These are phyloP conservation scores for Heliconius aoede DNA, from an alignment of 2,888 invertebrate species.

Conservation along the genomic window DNA sequence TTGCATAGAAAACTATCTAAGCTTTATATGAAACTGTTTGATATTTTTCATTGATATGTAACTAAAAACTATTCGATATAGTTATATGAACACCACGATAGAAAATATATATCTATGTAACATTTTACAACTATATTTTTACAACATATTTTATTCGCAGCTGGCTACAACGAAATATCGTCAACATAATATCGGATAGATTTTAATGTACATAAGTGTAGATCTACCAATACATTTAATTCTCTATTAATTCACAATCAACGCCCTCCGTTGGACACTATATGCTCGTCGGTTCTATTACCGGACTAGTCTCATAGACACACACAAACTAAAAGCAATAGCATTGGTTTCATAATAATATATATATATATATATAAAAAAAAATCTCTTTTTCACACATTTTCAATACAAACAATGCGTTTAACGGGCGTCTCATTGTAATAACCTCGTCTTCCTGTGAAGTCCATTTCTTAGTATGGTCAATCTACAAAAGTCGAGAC, in stretches of 20 bases:
- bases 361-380: too few relatives aligned
- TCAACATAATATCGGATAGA: too few relatives aligned
- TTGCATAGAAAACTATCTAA: not conserved
- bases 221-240: constrained; percentile 62
- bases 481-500: constrained; percentile 70
- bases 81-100: not conserved
- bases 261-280: too few relatives aligned
- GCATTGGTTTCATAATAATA: constrained; percentile 61
- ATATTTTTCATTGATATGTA: not conserved
- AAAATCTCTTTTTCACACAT: constrained; percentile 67
- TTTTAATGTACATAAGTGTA: constrained; percentile 51
- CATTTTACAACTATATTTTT: not conserved
- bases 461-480: constrained; percentile 79
- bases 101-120: not conserved
- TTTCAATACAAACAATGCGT: constrained; percentile 67
- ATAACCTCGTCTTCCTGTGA: constrained; percentile 76
- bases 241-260: constrained; percentile 76
- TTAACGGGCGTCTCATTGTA: constrained; percentile 63
- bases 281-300: constrained; percentile 55
- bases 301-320: constrained; percentile 62
- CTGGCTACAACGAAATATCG: not conserved
- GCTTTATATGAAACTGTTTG: not conserved
- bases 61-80: too few relatives aligned
- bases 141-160: not conserved
- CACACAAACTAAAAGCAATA: constrained; percentile 67